A percentile compares a stretch with the other conserved stretches of the same genome.
Evolutionary conservation across 2,113 vertebrate species (phyloP).

Genomic region (Corvus hawaiiensis): DNA sequence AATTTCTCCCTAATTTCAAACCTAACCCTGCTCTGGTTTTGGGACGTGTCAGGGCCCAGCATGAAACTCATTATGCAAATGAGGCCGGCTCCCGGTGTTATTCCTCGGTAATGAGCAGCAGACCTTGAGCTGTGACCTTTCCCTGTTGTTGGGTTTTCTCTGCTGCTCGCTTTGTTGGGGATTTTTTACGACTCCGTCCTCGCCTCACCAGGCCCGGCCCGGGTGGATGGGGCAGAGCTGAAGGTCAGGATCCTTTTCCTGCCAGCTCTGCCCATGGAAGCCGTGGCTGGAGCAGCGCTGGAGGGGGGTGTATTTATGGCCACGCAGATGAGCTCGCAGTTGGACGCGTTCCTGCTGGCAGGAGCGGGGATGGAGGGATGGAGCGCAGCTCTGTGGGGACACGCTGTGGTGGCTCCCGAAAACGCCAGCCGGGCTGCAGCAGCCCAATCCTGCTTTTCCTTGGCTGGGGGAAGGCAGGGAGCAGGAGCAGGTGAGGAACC

Average conservation of each 20-base stretch:
- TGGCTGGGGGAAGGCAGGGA: not conserved
- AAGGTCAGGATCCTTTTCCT: not conserved
- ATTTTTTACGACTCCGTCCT: rapidly evolving
- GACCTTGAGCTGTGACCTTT: constrained; percentile 33
- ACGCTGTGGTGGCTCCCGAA: constrained; percentile 46
- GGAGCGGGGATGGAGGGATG: not conserved
- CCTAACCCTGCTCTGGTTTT: rapidly evolving
- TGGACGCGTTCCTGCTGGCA: not conserved
- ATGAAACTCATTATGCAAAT: not conserved
- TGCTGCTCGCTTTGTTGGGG: not conserved
- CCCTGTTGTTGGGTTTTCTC: not conserved
- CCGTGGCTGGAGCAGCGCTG: not conserved
- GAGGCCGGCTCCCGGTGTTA: not conserved
- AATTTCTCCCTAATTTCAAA: not conserved
- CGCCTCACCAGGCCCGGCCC: not conserved
- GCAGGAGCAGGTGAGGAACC: not conserved
- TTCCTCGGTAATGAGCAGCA: not conserved
- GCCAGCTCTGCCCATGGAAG: not conserved
- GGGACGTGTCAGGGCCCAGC: not conserved
- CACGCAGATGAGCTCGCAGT: not conserved
- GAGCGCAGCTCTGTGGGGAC: constrained; percentile 56
- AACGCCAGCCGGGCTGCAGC: not conserved
- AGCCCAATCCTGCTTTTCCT: not conserved
- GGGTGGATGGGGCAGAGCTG: not conserved
- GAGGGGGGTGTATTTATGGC: not conserved